Base-by-base conservation (phyloP, 2,797 vertebrate species). In the Myoxocephalus aenaeus region DNA sequence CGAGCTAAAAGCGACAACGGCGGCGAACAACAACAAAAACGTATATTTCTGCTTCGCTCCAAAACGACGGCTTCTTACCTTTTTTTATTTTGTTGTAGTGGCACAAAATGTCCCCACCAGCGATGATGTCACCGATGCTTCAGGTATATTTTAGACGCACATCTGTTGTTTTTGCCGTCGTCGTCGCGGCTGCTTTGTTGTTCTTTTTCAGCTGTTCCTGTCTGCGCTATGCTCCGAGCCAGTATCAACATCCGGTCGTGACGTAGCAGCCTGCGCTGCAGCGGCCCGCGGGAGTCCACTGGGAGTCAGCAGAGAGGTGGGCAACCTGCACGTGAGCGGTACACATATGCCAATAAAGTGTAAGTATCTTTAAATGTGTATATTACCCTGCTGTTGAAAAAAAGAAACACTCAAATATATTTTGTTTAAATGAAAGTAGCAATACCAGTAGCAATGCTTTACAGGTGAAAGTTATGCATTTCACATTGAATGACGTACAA, bases 141-240 rank as follows among this genome's bases (percentile, higher is more conserved):
- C 3, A 5, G 2, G 12, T 36, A 0, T 71, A 38, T 56, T 79
- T 80, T 9, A 80, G 34, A 13, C 32, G 51, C 7, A 48, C 58
- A 79, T 77, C 53, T 79, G 75, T 66, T 82, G 64, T 82, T 86
- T 78, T 56, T 40, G 1, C 42, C 51, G 70, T 70, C 75, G 83
- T 79, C 80, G 86, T 89, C 77, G 69, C 68, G 36, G 70, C 70
- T 48, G 84, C 90, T 93, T 93, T 94, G 94, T 94, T 94, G 85
- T 93, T 88, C 90, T 92, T 77, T 82, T 91, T 92, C 94, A 94
- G 93, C 93, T 95, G 94, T 94, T 93, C 91, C 87, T 87, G 84
- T 78, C 76, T 73, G 67, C n/a, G 50, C 67, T 77, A 22, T 4
- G 75, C 88, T 80, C 15, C 10, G 0, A 62, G 59, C 70, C 25